These are phyloP conservation scores for Anas bahamensis DNA, from an alignment of 2,797 vertebrate genomes.

Conservation along the genomic window DNA sequence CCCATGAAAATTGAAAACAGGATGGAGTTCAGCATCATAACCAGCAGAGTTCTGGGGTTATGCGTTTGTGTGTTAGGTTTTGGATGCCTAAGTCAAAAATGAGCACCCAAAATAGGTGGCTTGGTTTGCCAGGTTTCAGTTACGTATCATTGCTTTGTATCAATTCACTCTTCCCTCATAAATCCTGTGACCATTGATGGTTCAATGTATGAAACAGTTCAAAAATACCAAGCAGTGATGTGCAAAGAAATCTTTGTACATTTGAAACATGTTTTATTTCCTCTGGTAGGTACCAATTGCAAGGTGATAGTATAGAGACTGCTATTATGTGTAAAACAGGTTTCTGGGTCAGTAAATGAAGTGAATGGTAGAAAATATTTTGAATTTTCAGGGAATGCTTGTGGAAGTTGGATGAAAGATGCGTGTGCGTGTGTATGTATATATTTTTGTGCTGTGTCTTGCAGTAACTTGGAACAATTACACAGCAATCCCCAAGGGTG, in stretches of 20 bases:
- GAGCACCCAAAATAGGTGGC: not conserved
- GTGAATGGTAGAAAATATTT: not conserved
- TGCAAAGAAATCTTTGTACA: not conserved
- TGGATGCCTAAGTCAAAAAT: not conserved
- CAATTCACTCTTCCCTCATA: not conserved
- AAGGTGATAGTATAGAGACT: not conserved
- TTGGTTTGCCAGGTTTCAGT: not conserved
- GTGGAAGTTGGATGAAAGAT: not conserved
- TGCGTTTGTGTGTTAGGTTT: not conserved
- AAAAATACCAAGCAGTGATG: not conserved
- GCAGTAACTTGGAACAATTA: not conserved
- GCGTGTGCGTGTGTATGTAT: not conserved
- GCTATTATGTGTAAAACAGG: not conserved
- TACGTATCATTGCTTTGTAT: not conserved
- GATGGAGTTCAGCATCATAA: fast-evolving
- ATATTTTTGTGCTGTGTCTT: not conserved
- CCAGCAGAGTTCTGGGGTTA: not conserved
- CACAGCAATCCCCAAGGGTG: not conserved
- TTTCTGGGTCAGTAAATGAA: not conserved
- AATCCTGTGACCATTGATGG: not conserved
- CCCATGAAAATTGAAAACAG: not conserved
- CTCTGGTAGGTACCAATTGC: not conserved
- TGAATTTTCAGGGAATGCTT: not conserved
- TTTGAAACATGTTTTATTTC: not conserved
- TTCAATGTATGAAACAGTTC: not conserved